These are phyloP conservation scores for Sphaerodactylus townsendi DNA, from an alignment of 2,113 vertebrate genomes.

Conservation along the genomic window DNA sequence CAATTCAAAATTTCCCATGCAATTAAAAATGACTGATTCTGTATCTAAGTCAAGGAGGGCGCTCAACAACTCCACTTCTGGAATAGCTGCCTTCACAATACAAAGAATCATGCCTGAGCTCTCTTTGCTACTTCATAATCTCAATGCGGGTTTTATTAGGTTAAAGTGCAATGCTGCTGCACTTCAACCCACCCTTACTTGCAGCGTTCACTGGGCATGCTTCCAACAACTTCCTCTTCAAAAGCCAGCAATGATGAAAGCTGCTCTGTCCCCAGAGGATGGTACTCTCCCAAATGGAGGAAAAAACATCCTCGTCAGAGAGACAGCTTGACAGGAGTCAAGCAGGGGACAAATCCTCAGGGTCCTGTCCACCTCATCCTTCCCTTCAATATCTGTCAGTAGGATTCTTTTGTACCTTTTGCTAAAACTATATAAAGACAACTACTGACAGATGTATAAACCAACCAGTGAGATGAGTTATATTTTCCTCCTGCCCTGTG, in stretches of 20 bases:
- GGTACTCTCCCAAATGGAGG: constrained; percentile 70
- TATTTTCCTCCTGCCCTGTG: constrained; percentile 10
- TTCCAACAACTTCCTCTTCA: constrained; percentile 80
- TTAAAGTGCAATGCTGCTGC: constrained; percentile 73
- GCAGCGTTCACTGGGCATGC: constrained; percentile 53
- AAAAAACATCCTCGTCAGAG: constrained; percentile 81
- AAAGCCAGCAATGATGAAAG: constrained; percentile 76
- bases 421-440: constrained; percentile 30
- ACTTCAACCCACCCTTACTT: constrained; percentile 49
- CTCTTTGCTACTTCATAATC: constrained; percentile 56
- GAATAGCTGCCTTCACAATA: not conserved
- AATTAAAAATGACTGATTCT: not conserved
- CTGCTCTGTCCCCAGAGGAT: constrained; percentile 64
- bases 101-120: constrained; percentile 43
- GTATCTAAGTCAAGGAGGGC: not conserved
- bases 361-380: constrained; percentile 56
- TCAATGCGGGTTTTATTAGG: constrained; percentile 43
- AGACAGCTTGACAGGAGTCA: constrained; percentile 80
- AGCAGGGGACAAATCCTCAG: constrained; percentile 72
- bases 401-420: constrained; percentile 45
- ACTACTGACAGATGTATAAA: constrained; percentile 31
- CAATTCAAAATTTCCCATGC: not conserved
- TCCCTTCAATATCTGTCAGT: constrained; percentile 53
- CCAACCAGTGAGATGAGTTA: constrained; percentile 17
- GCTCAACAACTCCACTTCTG: not conserved